Base-by-base conservation (phyloP, 2,797 vertebrate genomes). In the Sebastes matsubarae region DNA sequence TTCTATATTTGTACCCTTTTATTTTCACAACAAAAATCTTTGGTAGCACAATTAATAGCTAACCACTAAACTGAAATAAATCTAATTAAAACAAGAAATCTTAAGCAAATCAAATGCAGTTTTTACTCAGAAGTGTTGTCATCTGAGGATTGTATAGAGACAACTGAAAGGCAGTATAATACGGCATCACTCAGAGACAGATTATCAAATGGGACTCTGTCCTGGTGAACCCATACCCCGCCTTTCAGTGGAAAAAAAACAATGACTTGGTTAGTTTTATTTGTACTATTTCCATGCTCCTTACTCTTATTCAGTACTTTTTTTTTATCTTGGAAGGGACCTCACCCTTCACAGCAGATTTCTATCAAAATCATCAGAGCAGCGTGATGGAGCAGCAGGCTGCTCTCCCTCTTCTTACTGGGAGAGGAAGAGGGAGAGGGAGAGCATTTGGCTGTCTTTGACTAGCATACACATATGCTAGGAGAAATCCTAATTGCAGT, bases 321-420 rank as follows among this genome's bases (percentile, higher is more conserved):
- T 85, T 42, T 46, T 18, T 46, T 18, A 64, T 89, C 52, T 77
- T 76, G 36, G 60, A 74, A 58, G 81, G 36, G 81, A 89, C 84
- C 79, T 83, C 76, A 71, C 38, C 82, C 70, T 79, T 92, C 81
- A 89, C 42, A 83, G 66, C 57, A 72, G 70, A 91, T 90, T 92
- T 91, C 74, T 87, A 84, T 91, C 73, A 90, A 79, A 90, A 79
- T 87, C 77, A 72, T 86, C 79, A 68, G 76, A 85, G 80, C 68
- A 75, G 68, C 14, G 46, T 82, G 73, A 83, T 89, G 20, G 64
- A 86, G 67, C 84, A 86, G 87, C 79, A 71, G 76, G 85, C 64
- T 34, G 59, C 24, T 57, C 66, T 83, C 58, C 38, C 65, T 57
- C 9, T 67, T 76, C 46, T 55, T 72, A 27, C 50, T 79, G 52